phyloP scores from a whole-genome alignment of 2,113 vertebrate genomes.

The Phylloscopus trochiloides region DNA sequence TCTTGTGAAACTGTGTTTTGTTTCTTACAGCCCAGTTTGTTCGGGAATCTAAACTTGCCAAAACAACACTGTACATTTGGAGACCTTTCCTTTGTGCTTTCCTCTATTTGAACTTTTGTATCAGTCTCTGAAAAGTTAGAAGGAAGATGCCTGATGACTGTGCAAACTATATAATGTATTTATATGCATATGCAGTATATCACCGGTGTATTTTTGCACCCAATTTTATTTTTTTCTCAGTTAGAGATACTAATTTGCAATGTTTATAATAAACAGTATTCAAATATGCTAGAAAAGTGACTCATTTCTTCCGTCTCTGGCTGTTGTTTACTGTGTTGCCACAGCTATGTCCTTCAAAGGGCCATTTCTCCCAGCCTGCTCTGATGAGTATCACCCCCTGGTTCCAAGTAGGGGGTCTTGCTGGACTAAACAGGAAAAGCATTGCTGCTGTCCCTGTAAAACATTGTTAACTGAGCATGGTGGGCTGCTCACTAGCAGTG shows the following conservation, averaged over 20 bases:
- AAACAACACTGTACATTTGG: neutral
- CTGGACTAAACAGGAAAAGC: neutral
- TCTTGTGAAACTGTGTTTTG: neutral
- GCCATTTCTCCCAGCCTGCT: neutral
- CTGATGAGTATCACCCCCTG: neutral
- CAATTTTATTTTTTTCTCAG: conserved; percentile 38
- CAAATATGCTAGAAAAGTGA: neutral
- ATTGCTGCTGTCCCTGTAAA: neutral
- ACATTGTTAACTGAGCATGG: neutral
- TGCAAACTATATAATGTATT: neutral
- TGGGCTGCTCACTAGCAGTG: neutral
- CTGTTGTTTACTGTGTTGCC: neutral
- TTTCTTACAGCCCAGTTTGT: neutral
- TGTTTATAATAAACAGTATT: conserved; percentile 55
- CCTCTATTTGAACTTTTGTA: neutral
- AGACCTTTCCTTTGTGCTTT: conserved; percentile 1
- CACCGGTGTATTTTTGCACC: conserved; percentile 34
- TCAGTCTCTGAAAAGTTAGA: neutral
- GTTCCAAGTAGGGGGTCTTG: neutral
- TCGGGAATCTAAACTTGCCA: neutral
- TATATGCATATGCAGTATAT: neutral
- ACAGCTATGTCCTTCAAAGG: neutral
- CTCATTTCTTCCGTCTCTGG: neutral
- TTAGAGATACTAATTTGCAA: conserved; percentile 18
- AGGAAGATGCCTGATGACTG: neutral